phyloP scores from a whole-genome alignment of 2,888 invertebrate species.

The Eurytoma californica region DNA sequence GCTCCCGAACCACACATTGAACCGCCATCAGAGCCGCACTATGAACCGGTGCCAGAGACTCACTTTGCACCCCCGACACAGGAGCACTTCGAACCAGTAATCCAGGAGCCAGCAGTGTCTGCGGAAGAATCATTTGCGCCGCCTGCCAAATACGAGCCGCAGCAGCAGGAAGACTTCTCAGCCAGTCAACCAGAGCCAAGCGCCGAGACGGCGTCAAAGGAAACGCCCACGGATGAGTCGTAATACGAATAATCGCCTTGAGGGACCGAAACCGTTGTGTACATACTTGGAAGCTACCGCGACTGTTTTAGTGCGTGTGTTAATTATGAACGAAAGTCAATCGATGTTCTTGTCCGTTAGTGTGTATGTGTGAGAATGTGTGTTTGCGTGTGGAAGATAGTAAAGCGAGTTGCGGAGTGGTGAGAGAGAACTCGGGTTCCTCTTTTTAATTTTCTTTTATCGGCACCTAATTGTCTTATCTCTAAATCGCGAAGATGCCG shows the following conservation, averaged over 20 bases:
- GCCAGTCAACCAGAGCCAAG: neutral
- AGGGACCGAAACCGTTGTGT: conserved; percentile 45
- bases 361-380: conserved; percentile 9
- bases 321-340: conserved; percentile 53
- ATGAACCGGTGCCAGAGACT: neutral
- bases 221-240: conserved; percentile 28
- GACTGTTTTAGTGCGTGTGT: conserved; percentile 42
- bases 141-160: conserved; percentile 4
- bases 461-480: conserved; percentile 3
- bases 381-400: conserved; percentile 23
- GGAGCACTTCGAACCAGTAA: conserved; percentile 30
- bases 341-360: conserved; percentile 41
- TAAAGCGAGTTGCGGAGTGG: conserved; percentile 59
- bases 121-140: neutral
- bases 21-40: conserved; percentile 2
- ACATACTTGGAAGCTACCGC: conserved; percentile 31
- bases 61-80: conserved; percentile 8
- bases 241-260: conserved; percentile 40
- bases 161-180: neutral
- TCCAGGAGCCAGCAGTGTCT: conserved; percentile 12
- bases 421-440: conserved; percentile 61
- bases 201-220: neutral
- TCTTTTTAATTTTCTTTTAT: conserved; percentile 14
- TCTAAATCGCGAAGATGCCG: conserved; percentile 12
- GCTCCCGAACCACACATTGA: neutral